Conservation (phyloP, 2,888 invertebrate genomes). For the Acrocyrtus sp. region DNA sequence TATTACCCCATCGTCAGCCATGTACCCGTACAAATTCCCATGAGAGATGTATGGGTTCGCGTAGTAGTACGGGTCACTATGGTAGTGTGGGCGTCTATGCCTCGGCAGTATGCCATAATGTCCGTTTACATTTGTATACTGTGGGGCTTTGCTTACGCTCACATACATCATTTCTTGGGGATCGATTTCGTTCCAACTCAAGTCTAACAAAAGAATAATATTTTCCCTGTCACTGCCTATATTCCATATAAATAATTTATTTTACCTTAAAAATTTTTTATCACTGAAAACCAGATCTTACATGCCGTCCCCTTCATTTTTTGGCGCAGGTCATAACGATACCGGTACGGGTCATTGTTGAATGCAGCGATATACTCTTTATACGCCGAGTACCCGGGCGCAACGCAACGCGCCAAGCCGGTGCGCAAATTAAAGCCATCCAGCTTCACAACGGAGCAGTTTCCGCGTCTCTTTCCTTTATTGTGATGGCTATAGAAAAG, state of each 20-base stretch:
- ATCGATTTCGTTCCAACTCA: slow-evolving; percentile 57
- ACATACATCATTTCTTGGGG: slow-evolving; percentile 56
- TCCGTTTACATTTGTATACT: background rate
- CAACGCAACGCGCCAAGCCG: slow-evolving; percentile 48
- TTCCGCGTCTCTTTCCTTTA: slow-evolving; percentile 22
- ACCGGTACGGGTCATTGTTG: no score
- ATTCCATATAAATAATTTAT: background rate
- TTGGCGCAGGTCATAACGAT: no score
- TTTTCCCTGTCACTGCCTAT: no score
- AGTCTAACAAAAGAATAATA: slow-evolving; percentile 44
- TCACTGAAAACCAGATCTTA: slow-evolving; percentile 4
- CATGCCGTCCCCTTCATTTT: slow-evolving; percentile 35
- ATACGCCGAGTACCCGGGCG: slow-evolving; percentile 29
- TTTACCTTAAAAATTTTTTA: background rate
- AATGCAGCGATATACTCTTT: slow-evolving; percentile 46
- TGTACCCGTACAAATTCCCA: no score
- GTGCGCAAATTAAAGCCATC: slow-evolving; percentile 18
- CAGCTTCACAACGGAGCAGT: slow-evolving; percentile 27
- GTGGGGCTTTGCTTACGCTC: no score
- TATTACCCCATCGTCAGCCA: slow-evolving; percentile 13
- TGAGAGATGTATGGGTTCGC: background rate
- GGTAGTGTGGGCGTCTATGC: no score
- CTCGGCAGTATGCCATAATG: no score
- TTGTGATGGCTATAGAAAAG: no score
- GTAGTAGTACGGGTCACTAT: background rate